phyloP scores from a whole-genome alignment of 2,797 vertebrate genomes.

The Acomys russatus region DNA sequence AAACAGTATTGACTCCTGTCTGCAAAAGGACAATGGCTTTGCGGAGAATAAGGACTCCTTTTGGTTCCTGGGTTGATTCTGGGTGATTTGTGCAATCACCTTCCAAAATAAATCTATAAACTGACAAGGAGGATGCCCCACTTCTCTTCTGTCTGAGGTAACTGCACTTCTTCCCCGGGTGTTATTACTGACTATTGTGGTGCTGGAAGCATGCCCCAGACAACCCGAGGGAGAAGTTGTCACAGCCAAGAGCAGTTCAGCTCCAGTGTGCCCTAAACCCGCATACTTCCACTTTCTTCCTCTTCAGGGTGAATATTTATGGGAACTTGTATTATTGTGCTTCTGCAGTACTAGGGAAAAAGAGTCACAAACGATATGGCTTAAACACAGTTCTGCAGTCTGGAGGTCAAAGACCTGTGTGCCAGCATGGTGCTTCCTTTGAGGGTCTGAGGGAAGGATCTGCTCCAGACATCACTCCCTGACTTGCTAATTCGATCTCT shows the following conservation, averaged over 20 bases:
- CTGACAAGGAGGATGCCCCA: neutral
- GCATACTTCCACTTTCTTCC: rapidly evolving
- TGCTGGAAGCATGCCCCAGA: neutral
- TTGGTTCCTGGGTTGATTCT: neutral
- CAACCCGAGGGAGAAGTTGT: neutral
- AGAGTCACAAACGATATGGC: neutral
- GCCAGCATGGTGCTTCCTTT: neutral
- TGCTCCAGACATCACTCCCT: neutral
- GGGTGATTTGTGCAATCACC: neutral
- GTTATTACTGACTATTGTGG: neutral
- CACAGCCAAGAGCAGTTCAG: rapidly evolving
- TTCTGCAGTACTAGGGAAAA: neutral
- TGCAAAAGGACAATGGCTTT: conserved; percentile 27
- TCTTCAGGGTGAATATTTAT: neutral
- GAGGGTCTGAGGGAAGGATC: neutral
- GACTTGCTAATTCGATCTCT: neutral
- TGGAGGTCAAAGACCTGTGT: neutral
- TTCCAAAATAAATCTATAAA: conserved; percentile 46
- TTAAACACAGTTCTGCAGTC: neutral
- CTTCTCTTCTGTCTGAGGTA: conserved; percentile 18
- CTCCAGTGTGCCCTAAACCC: neutral
- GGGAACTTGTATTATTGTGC: neutral
- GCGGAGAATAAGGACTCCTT: neutral
- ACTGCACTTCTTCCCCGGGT: neutral
- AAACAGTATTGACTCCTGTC: conserved; percentile 40